These are phyloP conservation scores for Hystrix brachyura DNA, from an alignment of 2,113 vertebrate species.

Conservation along the genomic window DNA sequence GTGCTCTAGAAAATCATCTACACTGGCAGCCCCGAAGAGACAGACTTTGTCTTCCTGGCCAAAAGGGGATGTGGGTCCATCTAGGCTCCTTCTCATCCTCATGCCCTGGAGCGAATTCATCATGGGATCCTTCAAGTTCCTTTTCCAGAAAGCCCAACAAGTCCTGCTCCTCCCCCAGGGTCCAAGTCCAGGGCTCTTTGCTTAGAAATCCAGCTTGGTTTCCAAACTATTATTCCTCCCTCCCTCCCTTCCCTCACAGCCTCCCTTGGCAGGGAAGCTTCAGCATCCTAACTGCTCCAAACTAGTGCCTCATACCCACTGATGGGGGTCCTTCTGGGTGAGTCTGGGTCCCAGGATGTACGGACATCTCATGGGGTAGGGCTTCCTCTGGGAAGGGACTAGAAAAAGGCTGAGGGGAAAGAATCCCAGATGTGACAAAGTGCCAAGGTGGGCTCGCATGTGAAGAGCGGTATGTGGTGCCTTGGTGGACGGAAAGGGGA, in stretches of 20 bases:
- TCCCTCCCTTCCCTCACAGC: not conserved
- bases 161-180: not conserved
- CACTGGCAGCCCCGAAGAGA: not conserved
- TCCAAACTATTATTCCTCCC: not conserved
- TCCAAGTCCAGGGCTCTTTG: not conserved
- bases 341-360: not conserved
- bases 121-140: not conserved
- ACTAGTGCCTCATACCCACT: not conserved
- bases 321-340: not conserved
- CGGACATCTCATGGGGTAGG: not conserved
- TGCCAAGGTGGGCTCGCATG: not conserved
- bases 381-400: not conserved
- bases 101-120: not conserved
- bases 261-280: not conserved
- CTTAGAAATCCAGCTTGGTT: constrained; percentile 32
- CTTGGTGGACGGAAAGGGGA: not conserved
- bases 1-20: not conserved
- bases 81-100: not conserved
- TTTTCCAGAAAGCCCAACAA: not conserved
- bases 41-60: not conserved
- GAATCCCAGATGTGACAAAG: not conserved
- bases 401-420: not conserved
- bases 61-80: accelerated
- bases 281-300: not conserved
- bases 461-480: not conserved